Percentiles rank a stretch among this genome's conserved stretches.
These are phyloP conservation scores for Scaptomyza caliginosa DNA, from an alignment of 2,888 invertebrate genomes.

Conservation along the genomic window DNA sequence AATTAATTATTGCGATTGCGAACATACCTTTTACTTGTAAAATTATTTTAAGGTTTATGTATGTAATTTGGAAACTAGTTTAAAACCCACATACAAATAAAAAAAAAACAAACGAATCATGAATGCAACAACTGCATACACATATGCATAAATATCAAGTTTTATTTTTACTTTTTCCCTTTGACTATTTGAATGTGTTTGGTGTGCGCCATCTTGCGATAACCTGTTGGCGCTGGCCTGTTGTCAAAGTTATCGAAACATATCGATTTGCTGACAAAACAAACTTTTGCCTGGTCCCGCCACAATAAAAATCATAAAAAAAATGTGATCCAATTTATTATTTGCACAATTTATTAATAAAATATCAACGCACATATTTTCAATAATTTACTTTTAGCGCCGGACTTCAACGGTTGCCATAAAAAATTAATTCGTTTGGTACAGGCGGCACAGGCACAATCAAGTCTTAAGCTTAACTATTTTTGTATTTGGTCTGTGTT, in stretches of 20 bases:
- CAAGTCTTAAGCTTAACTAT: conserved; percentile 10
- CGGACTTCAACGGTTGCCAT: conserved; percentile 16
- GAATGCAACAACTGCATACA: conserved; percentile 36
- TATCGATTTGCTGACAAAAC: background rate
- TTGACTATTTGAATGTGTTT: background rate
- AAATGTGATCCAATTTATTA: background rate
- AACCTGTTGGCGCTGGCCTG: background rate
- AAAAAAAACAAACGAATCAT: conserved; percentile 26
- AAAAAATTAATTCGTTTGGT: conserved; percentile 8
- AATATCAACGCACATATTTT: conserved; percentile 23
- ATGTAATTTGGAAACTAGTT: conserved; percentile 59
- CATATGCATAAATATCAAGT: conserved; percentile 6
- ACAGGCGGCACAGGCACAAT: conserved; percentile 13
- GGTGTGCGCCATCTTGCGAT: background rate
- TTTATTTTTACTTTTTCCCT: conserved; percentile 1
- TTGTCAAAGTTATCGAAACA: background rate
- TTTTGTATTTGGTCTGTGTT: conserved; percentile 18
- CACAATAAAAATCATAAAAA: background rate
- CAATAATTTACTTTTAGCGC: background rate
- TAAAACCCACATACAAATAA: conserved; percentile 47
- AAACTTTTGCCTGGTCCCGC: background rate
- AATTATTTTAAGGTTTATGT: conserved; percentile 51
- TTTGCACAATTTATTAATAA: conserved; percentile 33
- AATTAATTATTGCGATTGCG: conserved; percentile 51
- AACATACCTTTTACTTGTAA: conserved; percentile 55